Evolutionary conservation across 2,113 vertebrate species (phyloP).

Genomic region (Climacteris rufus): DNA sequence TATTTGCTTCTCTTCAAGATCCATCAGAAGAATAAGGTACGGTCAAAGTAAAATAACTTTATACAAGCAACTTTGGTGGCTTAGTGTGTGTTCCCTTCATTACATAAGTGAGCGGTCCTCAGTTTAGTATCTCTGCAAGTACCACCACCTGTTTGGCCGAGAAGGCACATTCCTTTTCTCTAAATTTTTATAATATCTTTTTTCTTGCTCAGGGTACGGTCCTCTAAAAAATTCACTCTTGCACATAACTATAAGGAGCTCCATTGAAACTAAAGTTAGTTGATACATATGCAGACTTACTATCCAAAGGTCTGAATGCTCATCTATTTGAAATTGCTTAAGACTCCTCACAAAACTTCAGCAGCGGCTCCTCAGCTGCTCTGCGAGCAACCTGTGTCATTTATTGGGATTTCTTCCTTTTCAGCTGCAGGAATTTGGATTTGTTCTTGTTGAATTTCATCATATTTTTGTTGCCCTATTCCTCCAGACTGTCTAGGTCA

Average conservation of each 20-base stretch:
- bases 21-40: slow-evolving; percentile 87
- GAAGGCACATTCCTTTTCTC: background rate
- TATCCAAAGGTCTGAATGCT: background rate
- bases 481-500: background rate
- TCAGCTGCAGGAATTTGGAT: background rate
- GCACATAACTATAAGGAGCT: background rate
- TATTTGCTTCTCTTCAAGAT: slow-evolving; percentile 85
- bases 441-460: background rate
- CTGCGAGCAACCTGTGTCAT: rapidly evolving
- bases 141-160: background rate
- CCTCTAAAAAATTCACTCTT: background rate
- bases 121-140: background rate
- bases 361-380: background rate
- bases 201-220: background rate
- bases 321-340: background rate
- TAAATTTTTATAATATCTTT: rapidly evolving
- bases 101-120: background rate
- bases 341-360: background rate
- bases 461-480: background rate
- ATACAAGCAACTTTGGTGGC: background rate
- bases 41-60: background rate
- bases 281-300: rapidly evolving
- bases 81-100: background rate
- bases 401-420: background rate
- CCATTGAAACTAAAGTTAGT: background rate